Evolutionary conservation across 2,113 vertebrate genomes (phyloP).

Genomic region (Pelobates fuscus): DNA sequence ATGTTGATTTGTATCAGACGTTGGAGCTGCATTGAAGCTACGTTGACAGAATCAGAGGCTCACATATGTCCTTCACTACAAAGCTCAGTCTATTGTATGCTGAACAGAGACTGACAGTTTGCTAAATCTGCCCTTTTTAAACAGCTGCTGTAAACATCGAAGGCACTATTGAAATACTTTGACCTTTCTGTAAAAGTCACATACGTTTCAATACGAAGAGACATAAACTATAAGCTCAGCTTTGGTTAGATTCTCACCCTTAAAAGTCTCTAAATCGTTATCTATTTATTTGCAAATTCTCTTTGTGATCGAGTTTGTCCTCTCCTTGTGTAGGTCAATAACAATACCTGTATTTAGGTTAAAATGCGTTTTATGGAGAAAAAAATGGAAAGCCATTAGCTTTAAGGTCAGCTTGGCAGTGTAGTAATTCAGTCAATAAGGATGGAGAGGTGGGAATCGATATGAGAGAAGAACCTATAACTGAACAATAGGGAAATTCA

Average conservation of each 20-base stretch:
- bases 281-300: neutral
- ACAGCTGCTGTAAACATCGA: neutral
- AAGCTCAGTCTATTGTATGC: neutral
- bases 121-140: neutral
- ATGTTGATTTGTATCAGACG: neutral
- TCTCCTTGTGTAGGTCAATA: neutral
- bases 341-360: neutral
- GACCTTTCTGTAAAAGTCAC: slow-evolving; percentile 1
- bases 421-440: no score
- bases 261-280: neutral
- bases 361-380: no score
- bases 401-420: no score
- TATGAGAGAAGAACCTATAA: no score
- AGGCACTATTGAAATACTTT: neutral
- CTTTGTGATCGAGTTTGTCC: neutral
- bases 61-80: neutral
- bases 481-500: no score
- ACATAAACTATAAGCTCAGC: neutral
- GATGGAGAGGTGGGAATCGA: no score
- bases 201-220: neutral
- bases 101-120: neutral
- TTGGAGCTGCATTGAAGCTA: neutral
- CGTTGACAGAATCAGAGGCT: neutral
- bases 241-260: neutral
- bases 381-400: no score